A percentile compares a stretch with the other conserved stretches of the same genome.
Evolutionary conservation across 2,113 vertebrate genomes (phyloP).

Genomic region (Platysternon megacephalum): DNA sequence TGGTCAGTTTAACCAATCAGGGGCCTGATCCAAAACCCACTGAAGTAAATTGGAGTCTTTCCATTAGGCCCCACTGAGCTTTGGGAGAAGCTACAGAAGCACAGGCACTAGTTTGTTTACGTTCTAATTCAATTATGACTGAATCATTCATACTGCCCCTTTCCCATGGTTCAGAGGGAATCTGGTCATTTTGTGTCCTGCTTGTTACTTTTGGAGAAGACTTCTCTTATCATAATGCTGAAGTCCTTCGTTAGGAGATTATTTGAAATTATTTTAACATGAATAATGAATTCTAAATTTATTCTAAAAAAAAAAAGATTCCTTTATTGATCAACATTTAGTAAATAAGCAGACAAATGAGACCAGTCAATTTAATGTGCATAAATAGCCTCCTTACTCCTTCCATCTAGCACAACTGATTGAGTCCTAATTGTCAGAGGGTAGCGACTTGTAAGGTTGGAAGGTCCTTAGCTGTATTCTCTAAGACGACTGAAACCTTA

Average conservation of each 20-base stretch:
- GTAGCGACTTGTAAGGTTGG: background rate
- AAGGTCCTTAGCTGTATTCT: background rate
- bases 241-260: background rate
- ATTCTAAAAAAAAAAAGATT: background rate
- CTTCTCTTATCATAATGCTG: background rate
- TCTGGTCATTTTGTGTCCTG: background rate
- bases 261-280: background rate
- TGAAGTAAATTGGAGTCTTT: background rate
- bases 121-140: background rate
- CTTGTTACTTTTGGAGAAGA: background rate
- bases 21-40: background rate
- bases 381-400: background rate
- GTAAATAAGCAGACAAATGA: background rate
- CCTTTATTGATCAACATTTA: background rate
- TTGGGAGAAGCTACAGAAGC: background rate
- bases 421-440: background rate
- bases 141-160: background rate
- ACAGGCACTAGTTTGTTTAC: background rate
- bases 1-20: background rate
- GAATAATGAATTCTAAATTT: background rate
- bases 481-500: background rate
- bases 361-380: background rate
- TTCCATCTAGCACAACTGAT: background rate
- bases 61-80: background rate
- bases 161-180: background rate